These are phyloP conservation scores for Alauda arvensis DNA, from an alignment of 2,797 vertebrate genomes.

Conservation along the genomic window DNA sequence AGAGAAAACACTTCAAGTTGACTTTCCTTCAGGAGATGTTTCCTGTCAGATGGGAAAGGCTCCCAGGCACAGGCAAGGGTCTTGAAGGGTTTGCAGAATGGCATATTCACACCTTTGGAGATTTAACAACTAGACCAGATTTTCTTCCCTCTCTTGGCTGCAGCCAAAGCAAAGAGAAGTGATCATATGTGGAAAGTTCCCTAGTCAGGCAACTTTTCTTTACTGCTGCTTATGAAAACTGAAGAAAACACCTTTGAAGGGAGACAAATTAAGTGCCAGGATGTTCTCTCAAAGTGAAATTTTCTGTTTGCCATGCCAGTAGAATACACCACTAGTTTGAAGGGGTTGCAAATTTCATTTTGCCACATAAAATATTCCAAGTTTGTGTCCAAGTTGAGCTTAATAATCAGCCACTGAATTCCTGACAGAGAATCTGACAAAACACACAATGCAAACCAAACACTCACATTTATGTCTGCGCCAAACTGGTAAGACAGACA, in stretches of 20 bases:
- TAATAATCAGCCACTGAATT: neutral
- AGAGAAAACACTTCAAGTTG: conserved; percentile 48
- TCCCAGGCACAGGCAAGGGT: neutral
- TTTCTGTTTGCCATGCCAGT: neutral
- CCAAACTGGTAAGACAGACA: neutral
- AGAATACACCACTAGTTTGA: neutral
- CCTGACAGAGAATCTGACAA: neutral
- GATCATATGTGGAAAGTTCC: neutral
- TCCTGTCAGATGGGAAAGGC: neutral
- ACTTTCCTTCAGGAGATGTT: conserved; percentile 27
- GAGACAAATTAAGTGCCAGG: neutral
- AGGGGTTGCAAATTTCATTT: neutral
- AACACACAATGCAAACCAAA: neutral
- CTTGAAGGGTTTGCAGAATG: neutral
- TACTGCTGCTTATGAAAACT: neutral
- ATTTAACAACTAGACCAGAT: neutral
- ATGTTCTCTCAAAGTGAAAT: neutral
- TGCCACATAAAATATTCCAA: neutral
- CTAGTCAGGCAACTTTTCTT: neutral
- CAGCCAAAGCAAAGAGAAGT: neutral
- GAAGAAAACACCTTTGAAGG: neutral
- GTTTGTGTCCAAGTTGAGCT: neutral
- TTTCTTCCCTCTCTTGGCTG: neutral
- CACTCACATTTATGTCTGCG: neutral
- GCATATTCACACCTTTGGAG: neutral